Conservation (phyloP, 2,797 vertebrate genomes). For the Cryptoprocta ferox region DNA sequence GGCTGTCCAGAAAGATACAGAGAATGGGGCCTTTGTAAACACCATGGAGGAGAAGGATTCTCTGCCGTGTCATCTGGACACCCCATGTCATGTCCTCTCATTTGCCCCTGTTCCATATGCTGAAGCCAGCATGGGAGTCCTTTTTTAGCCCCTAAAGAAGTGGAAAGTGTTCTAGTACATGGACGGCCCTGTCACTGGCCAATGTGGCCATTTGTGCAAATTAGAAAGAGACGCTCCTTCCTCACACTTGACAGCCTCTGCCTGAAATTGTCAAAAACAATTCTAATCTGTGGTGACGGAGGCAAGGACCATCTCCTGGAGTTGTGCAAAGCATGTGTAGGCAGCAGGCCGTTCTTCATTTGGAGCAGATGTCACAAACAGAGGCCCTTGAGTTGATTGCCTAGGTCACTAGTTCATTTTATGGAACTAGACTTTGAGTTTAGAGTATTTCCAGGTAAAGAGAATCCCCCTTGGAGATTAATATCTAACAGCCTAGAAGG, state of each 20-base stretch:
- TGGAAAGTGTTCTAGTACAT: background rate
- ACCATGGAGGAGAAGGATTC: fast-evolving
- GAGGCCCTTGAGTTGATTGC: background rate
- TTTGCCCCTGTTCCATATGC: background rate
- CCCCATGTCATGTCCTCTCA: fast-evolving
- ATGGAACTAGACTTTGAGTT: background rate
- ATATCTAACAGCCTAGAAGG: background rate
- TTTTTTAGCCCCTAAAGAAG: background rate
- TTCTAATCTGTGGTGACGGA: fast-evolving
- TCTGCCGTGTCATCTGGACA: fast-evolving
- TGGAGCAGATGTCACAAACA: background rate
- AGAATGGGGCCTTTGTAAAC: background rate
- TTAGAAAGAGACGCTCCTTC: background rate
- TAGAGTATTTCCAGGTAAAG: background rate
- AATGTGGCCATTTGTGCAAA: background rate
- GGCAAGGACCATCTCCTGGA: fast-evolving
- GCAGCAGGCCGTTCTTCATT: background rate
- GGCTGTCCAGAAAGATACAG: fast-evolving
- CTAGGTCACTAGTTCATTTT: background rate
- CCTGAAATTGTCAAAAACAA: background rate
- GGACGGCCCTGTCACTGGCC: background rate
- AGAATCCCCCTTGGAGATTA: background rate
- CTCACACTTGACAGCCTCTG: background rate
- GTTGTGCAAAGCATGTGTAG: fast-evolving
- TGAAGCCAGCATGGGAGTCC: background rate